These are phyloP conservation scores for Caerostris extrusa DNA, from an alignment of 1,140 invertebrate species.

Conservation along the genomic window DNA sequence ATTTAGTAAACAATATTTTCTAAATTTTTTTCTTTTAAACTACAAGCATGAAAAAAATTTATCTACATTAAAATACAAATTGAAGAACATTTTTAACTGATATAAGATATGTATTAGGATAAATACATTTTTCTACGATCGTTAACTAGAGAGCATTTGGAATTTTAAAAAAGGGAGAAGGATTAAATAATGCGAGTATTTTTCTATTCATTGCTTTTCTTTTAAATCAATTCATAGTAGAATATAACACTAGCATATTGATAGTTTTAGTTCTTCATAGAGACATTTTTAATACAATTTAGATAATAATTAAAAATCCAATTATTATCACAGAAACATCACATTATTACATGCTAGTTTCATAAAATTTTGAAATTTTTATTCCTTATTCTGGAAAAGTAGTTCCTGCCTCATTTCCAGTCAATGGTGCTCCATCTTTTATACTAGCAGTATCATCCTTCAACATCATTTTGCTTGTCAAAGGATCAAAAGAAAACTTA, in stretches of 20 bases:
- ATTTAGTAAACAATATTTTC: no score
- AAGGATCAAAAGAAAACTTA: background rate
- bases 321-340: conserved; percentile 38
- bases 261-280: background rate
- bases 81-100: no score
- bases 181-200: background rate
- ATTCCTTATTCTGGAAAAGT: background rate
- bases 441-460: background rate
- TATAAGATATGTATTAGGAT: no score
- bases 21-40: no score
- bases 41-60: no score
- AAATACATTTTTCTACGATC: no score
- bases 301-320: background rate
- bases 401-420: background rate
- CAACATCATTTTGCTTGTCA: background rate
- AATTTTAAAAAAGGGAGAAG: no score
- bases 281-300: background rate
- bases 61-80: no score
- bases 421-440: background rate
- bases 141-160: no score
- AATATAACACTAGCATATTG: background rate
- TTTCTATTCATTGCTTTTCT: background rate
- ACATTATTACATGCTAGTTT: background rate
- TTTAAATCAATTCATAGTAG: background rate
- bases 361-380: background rate